Conservation (phyloP, 2,888 invertebrate species). For the Anarsia innoxiella region DNA sequence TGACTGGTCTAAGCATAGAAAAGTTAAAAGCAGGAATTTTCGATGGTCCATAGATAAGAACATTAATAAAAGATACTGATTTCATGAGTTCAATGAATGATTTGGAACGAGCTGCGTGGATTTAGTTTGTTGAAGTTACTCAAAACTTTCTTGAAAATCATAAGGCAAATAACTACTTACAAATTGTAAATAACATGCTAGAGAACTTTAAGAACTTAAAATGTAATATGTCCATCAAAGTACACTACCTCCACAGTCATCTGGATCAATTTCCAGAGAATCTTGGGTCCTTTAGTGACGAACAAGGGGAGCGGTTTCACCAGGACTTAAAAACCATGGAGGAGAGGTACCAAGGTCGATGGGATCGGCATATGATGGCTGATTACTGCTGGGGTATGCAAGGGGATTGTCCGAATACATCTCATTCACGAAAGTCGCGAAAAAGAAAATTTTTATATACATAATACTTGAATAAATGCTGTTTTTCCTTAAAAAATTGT, state of each 20-base stretch:
- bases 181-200: conserved; percentile 5
- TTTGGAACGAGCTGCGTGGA: conserved; percentile 2
- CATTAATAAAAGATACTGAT: conserved; percentile 11
- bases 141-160: conserved; percentile 7
- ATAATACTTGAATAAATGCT: too few species aligned
- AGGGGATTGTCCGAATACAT: too few species aligned
- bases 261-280: conserved; percentile 16
- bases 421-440: too few species aligned
- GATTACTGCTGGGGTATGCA: conserved; percentile 1
- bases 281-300: conserved; percentile 14
- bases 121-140: conserved; percentile 1
- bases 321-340: conserved; percentile 13
- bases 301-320: conserved; percentile 16
- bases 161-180: background rate
- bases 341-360: conserved; percentile 11
- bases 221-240: conserved; percentile 14
- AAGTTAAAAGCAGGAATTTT: conserved; percentile 16
- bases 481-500: too few species aligned
- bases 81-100: conserved; percentile 6
- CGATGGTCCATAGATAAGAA: conserved; percentile 13
- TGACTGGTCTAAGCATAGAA: background rate
- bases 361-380: background rate
- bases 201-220: conserved; percentile 6
- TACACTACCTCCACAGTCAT: conserved; percentile 16
- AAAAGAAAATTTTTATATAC: too few species aligned